Evolutionary conservation across 2,888 invertebrate species (phyloP), one percentile per base, ranked within the genome.

Genomic region (Eupithecia vulgata): DNA sequence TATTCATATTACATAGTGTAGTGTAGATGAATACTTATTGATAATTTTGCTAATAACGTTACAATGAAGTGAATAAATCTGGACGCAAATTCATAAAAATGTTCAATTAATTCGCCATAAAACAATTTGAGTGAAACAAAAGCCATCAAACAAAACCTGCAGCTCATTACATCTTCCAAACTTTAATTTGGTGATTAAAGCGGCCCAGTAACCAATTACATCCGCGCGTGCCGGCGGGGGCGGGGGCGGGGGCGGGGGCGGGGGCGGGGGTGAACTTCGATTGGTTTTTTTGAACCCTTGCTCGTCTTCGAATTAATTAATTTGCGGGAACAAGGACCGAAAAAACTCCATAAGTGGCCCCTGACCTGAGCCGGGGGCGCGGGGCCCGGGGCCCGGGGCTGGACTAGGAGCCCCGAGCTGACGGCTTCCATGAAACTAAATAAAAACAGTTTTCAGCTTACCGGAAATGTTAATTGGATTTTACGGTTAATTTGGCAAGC

Each of bases 291-390:
- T 52, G 62, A 80, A 78, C 76, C 80, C 79, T 78, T 73, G 52
- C 74, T 65, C 57, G 75, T 79, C 81, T 81, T 74, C 70, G 78
- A 82, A 84, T 84, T 86, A 85, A 86, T 86, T 86, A 85, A 85
- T 85, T 85, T 83, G 81, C 75, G 70, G 78, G 79, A 82, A 82
- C 83, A 82, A 79, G 74, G 76, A 75, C 64, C 71, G 70, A 80
- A 85, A 84, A 83, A 83, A 83, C 79, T 81, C 75, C 73, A 79
- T 75, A 76, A 81, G 77, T 73, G 78, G 79, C 67, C 75, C 78
- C 77, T 78, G 78, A 65, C 79, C 21, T 48, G 81, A 74, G 77
- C 34, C 57, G 25, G n/a, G n/a, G n/a, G 67, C 42, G 81, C 79
- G 85, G 80, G 80, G 45, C 30, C 30, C 30, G n/a, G n/a, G n/a